phyloP scores from a whole-genome alignment of 2,113 vertebrate species.

The Illadopsis cleaveri region DNA sequence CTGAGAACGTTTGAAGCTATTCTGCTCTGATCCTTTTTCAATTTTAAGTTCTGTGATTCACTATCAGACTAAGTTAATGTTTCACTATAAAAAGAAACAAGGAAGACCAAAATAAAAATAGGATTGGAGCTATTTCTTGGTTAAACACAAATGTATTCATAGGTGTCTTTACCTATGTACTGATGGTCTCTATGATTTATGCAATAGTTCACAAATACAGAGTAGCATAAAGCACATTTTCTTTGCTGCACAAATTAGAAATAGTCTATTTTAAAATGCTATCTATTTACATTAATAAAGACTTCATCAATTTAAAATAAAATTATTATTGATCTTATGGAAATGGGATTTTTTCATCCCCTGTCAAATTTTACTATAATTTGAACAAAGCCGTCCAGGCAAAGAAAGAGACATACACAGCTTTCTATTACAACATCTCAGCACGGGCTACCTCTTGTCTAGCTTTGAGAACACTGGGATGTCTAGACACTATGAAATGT shows the following conservation, averaged over 20 bases:
- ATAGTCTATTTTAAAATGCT: background rate
- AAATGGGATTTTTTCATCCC: background rate
- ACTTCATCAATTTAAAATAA: background rate
- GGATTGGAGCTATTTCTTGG: background rate
- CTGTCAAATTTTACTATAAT: background rate
- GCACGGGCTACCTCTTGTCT: background rate
- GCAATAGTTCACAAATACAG: background rate
- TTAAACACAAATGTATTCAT: background rate
- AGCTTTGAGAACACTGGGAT: background rate
- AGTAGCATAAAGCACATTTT: background rate
- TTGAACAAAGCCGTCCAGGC: background rate
- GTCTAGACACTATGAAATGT: background rate
- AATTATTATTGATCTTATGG: background rate
- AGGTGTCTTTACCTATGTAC: background rate
- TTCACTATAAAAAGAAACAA: background rate
- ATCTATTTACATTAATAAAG: background rate
- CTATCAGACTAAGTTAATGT: background rate
- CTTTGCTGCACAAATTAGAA: background rate
- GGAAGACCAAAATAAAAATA: background rate
- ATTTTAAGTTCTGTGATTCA: background rate
- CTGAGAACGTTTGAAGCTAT: background rate
- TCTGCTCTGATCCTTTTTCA: background rate
- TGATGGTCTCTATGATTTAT: background rate
- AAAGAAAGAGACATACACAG: background rate
- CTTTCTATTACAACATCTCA: background rate